phyloP scores from a whole-genome alignment of 2,797 vertebrate genomes.

The Sebastes steindachneri region DNA sequence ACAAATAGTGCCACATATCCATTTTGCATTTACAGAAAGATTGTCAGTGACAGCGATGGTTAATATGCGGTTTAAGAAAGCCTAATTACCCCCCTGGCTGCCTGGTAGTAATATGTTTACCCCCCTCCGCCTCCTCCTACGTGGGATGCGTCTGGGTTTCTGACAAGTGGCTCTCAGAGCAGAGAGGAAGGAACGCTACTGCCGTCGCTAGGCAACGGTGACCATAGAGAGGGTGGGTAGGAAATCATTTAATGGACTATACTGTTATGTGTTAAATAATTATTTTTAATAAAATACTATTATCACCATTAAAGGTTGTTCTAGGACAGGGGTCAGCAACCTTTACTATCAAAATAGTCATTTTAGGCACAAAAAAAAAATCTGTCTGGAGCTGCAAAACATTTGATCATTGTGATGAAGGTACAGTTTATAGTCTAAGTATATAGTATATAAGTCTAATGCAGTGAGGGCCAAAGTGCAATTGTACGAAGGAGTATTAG shows the following conservation, averaged over 20 bases:
- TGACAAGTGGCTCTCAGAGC: constrained; percentile 71
- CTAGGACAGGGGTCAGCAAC: too few relatives aligned
- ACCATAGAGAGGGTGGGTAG: constrained; percentile 9
- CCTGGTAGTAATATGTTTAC: constrained; percentile 16
- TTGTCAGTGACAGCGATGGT: constrained; percentile 15
- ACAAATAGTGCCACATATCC: constrained; percentile 5
- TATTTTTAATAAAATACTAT: background rate
- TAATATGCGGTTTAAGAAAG: constrained; percentile 8
- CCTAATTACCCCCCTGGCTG: constrained; percentile 38
- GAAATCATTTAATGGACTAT: background rate
- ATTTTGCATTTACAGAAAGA: constrained; percentile 14
- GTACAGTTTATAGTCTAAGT: too few relatives aligned
- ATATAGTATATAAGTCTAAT: too few relatives aligned
- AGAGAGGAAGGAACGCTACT: constrained; percentile 46
- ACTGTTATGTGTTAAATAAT: background rate
- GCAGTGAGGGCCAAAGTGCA: too few relatives aligned
- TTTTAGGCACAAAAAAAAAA: too few relatives aligned
- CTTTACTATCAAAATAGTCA: too few relatives aligned
- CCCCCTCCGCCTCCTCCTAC: constrained; percentile 33
- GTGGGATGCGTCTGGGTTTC: constrained; percentile 51
- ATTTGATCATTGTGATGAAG: too few relatives aligned
- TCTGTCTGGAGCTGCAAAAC: too few relatives aligned
- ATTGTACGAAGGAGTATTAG: too few relatives aligned
- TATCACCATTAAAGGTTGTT: background rate
- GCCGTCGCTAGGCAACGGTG: constrained; percentile 67